These are phyloP conservation scores for Bombyx huttoni DNA, from an alignment of 2,888 invertebrate species.

Conservation along the genomic window DNA sequence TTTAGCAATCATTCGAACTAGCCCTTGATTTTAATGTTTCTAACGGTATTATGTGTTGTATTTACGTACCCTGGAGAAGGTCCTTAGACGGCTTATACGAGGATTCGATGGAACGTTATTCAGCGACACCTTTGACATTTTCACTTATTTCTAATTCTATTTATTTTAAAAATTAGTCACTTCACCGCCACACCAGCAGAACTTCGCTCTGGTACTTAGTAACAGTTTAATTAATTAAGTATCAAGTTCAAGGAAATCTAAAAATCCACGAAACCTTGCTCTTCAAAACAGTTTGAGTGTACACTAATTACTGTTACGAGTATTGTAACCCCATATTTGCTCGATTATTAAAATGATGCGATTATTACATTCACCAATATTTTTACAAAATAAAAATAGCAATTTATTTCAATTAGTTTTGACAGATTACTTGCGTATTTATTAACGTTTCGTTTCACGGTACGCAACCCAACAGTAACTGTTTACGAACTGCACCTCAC, in stretches of 20 bases:
- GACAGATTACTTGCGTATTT: constrained; percentile 19
- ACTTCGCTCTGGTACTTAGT: background rate
- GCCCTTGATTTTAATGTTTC: constrained; percentile 9
- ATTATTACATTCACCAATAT: background rate
- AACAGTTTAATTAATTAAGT: background rate
- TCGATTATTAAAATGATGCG: background rate
- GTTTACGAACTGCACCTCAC: constrained; percentile 26
- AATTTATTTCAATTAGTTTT: constrained; percentile 5
- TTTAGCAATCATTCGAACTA: constrained; percentile 16
- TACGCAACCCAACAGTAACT: constrained; percentile 12
- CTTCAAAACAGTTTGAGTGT: constrained; percentile 36
- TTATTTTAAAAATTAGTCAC: constrained; percentile 33
- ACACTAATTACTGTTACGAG: constrained; percentile 18
- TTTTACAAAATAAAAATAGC: background rate
- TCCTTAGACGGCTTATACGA: constrained; percentile 56
- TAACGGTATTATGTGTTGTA: constrained; percentile 9
- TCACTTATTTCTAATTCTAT: constrained; percentile 17
- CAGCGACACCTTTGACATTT: constrained; percentile 64
- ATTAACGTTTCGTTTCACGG: constrained; percentile 48
- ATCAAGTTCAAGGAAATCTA: constrained; percentile 35
- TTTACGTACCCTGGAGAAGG: constrained; percentile 60
- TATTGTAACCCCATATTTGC: constrained; percentile 32
- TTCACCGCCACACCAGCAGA: constrained; percentile 14
- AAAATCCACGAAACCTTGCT: constrained; percentile 20
- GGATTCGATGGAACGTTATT: constrained; percentile 65